Base-by-base conservation (phyloP, 2,113 vertebrate species). In the Apteryx mantelli region DNA sequence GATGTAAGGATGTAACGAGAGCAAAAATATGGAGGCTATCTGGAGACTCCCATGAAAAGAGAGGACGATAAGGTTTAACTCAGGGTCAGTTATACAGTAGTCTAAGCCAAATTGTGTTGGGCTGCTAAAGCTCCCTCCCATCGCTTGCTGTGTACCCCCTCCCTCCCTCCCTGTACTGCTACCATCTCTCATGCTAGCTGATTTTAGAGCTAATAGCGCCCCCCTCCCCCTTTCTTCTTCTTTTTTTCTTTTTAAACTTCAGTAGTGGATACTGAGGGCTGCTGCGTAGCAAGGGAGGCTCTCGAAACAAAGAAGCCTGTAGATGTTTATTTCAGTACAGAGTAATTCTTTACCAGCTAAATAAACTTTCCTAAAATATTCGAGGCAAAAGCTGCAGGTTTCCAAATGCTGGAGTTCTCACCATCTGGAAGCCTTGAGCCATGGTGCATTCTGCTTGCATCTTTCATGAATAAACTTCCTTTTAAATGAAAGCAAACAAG, bases 401-500 rank as follows among this genome's bases (percentile, higher is more conserved):
- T 96, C 68, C 81, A 89, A 93, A 84, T 34, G 74, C 12, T 34
- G 32, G 13, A 75, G 55, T 86, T 96, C 64, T 80, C 73, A 85
- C 82, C 86, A 78, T 93, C 82, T 91, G 89, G 88, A 96, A 5
- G 32, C 52, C 82, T 69, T 32, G 22, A 91, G 76, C 75, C 91
- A 34, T 52, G 40, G 52, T 69, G 50, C 68, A 91, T 94, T 95
- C 96, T 91, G 91, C 74, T 97, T 93, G 69, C 53, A 84, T 93
- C 85, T 93, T 93, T 68, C 55, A 78, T 2, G 82, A 88, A 94
- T 90, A 97, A 97, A 95, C 89, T 78, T 91, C 69, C 38, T 82
- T 75, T 89, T 28, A 82, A 71, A 87, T 78, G 61, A 96, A 95
- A 96, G 82, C 79, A 96, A 97, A 95, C 86, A 88, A 97, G 80